A percentile compares a stretch with the other conserved stretches of the same genome.
phyloP scores from a whole-genome alignment of 2,797 vertebrate genomes.

The Ispidina picta region DNA sequence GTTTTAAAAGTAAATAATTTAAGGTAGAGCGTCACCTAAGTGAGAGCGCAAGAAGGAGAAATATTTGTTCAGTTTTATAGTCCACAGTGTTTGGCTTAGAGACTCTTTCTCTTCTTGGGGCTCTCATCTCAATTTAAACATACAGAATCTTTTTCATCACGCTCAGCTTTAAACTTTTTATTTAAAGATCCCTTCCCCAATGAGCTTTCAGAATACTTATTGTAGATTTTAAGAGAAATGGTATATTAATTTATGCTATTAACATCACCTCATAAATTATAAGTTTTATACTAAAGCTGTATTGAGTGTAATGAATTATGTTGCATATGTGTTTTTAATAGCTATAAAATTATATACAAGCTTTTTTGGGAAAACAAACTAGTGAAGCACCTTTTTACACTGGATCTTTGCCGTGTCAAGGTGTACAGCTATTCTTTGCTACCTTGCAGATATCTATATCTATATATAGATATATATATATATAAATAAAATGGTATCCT shows the following conservation, averaged over 20 bases:
- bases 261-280: conserved; percentile 90
- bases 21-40: conserved; percentile 76
- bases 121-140: conserved; percentile 75
- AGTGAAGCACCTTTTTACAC: conserved; percentile 85
- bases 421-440: conserved; percentile 85
- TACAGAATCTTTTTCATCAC: conserved; percentile 71
- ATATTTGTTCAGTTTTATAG: conserved; percentile 64
- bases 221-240: conserved; percentile 87
- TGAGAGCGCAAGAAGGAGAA: conserved; percentile 76
- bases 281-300: conserved; percentile 89
- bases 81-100: conserved; percentile 59
- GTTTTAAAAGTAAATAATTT: conserved; percentile 79
- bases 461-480: conserved; percentile 71
- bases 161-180: conserved; percentile 85
- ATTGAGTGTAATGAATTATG: conserved; percentile 87
- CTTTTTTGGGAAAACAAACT: conserved; percentile 79
- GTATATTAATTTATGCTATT: conserved; percentile 90
- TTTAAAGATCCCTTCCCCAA: conserved; percentile 82
- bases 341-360: conserved; percentile 85
- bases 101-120: conserved; percentile 72
- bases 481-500: conserved; percentile 78
- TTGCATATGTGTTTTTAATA: conserved; percentile 87
- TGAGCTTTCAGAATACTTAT: conserved; percentile 85
- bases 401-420: conserved; percentile 84
- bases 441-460: conserved; percentile 83